Percentiles rank a stretch among this genome's conserved stretches.
Evolutionary conservation across 2,113 vertebrate genomes (phyloP).

Genomic region (Leptodactylus fuscus): DNA sequence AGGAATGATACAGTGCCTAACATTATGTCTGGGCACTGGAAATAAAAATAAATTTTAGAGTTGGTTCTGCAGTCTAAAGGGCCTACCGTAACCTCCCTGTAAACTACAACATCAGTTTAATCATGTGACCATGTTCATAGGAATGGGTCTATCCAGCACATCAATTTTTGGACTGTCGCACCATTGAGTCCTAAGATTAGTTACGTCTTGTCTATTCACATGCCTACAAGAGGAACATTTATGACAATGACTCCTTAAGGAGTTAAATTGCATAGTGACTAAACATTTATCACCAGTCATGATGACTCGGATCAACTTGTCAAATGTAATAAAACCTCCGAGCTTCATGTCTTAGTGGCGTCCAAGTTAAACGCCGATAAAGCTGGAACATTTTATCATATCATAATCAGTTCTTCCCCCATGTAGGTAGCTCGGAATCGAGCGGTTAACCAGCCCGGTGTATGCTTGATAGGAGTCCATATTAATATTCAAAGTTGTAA

Average conservation of each 20-base stretch:
- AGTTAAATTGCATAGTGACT: background rate
- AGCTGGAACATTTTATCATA: constrained; percentile 17
- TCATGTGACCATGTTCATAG: background rate
- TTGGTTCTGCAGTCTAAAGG: background rate
- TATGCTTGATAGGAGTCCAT: background rate
- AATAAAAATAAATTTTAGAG: no score
- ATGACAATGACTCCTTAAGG: background rate
- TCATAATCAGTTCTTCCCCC: constrained; percentile 19
- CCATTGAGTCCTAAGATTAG: background rate
- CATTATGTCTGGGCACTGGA: no score
- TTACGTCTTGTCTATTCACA: background rate
- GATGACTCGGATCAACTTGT: constrained; percentile 2
- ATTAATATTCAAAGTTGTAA: constrained; percentile 6
- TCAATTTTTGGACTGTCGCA: background rate
- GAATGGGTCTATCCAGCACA: background rate
- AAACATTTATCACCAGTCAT: background rate
- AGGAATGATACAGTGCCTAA: no score
- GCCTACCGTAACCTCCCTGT: no score
- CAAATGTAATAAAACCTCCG: constrained; percentile 16
- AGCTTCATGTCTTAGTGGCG: background rate
- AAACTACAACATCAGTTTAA: no score
- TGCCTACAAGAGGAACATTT: background rate
- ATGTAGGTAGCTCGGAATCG: background rate
- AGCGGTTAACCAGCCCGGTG: background rate
- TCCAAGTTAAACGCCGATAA: constrained; percentile 3